Evolutionary conservation across 2,888 invertebrate genomes (phyloP).

Genomic region (Pterostichus niger): DNA sequence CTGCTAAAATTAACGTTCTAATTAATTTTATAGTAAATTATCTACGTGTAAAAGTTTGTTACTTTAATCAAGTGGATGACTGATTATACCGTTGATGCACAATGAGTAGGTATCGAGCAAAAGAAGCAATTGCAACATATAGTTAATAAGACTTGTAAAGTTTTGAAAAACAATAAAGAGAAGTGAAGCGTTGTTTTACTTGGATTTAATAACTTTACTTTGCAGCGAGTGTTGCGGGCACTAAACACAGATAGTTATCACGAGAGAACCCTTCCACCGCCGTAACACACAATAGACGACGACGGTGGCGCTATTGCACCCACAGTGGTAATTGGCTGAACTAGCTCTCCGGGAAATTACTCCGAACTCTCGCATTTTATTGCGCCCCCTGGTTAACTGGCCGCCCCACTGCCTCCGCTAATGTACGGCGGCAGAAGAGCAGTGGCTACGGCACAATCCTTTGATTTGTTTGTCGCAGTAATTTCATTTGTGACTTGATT

Average conservation of each 20-base stretch:
- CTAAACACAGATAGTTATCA: slow-evolving; percentile 65
- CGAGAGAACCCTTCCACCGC: slow-evolving; percentile 21
- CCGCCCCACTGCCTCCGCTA: slow-evolving; percentile 45
- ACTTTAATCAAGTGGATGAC: background rate
- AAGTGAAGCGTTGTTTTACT: slow-evolving; percentile 42
- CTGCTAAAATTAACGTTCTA: slow-evolving; percentile 14
- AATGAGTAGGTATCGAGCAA: background rate
- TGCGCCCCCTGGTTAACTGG: slow-evolving; percentile 60
- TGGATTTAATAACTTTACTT: slow-evolving; percentile 62
- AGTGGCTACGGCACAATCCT: slow-evolving; percentile 44
- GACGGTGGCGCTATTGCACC: slow-evolving; percentile 73
- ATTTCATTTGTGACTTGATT: slow-evolving; percentile 63
- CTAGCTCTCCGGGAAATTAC: slow-evolving; percentile 69
- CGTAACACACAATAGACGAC: slow-evolving; percentile 39
- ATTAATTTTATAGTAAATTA: slow-evolving; percentile 11
- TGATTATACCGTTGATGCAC: too few relatives aligned
- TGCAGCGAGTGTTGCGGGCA: slow-evolving; percentile 22
- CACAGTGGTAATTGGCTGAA: slow-evolving; percentile 74
- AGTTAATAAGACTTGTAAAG: slow-evolving; percentile 18
- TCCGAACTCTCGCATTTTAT: slow-evolving; percentile 62
- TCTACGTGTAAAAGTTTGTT: background rate
- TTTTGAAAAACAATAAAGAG: slow-evolving; percentile 52
- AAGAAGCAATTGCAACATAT: slow-evolving; percentile 4
- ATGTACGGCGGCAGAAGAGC: slow-evolving; percentile 23
- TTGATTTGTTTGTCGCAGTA: slow-evolving; percentile 62